phyloP scores from a whole-genome alignment of 2,113 vertebrate species.

The Willisornis vidua region DNA sequence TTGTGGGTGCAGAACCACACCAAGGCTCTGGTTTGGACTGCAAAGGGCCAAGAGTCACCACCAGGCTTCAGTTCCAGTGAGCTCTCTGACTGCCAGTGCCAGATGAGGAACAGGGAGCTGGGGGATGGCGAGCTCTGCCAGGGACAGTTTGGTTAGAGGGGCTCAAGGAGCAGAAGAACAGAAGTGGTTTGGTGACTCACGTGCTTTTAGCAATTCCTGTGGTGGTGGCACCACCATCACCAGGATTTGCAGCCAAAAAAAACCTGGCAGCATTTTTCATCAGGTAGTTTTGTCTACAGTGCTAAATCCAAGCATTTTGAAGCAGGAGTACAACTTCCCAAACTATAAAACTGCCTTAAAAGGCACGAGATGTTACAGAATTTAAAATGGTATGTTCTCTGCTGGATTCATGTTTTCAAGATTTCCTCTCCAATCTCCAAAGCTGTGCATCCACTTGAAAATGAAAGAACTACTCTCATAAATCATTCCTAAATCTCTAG shows the following conservation, averaged over 20 bases:
- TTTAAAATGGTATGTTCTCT: not conserved
- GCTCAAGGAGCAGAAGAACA: not conserved
- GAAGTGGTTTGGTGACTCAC: not conserved
- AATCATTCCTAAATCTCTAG: not conserved
- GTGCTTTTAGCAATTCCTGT: not conserved
- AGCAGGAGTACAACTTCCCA: not conserved
- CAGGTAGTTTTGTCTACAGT: not conserved
- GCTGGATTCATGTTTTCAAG: not conserved
- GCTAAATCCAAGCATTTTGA: not conserved
- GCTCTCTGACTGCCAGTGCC: not conserved
- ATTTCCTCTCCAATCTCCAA: not conserved
- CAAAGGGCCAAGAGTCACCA: not conserved
- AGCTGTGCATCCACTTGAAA: not conserved
- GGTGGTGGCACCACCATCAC: not conserved
- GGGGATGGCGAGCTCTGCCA: not conserved
- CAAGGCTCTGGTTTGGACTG: not conserved
- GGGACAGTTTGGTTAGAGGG: not conserved
- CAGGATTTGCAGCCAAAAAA: not conserved
- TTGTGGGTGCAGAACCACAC: not conserved
- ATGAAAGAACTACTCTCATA: not conserved
- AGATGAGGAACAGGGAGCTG: not conserved
- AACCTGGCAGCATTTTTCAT: not conserved
- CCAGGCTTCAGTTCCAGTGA: not conserved
- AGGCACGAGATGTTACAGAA: not conserved
- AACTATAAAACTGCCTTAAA: not conserved